A percentile compares a stretch with the other conserved stretches of the same genome.
These are phyloP conservation scores for Branchinecta lindahli DNA, from an alignment of 1,140 invertebrate genomes.

Conservation along the genomic window DNA sequence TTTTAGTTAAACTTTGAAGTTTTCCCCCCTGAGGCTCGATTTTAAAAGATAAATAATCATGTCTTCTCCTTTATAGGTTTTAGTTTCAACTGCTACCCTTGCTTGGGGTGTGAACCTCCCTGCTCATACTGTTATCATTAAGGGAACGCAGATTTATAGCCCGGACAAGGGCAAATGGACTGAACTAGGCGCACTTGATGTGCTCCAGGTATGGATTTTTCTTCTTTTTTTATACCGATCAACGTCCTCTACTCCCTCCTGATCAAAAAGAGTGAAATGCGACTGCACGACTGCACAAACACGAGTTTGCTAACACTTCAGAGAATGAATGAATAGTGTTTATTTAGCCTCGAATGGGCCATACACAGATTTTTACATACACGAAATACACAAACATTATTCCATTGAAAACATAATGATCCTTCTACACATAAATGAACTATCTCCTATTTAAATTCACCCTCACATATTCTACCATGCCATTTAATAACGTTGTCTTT, in stretches of 20 bases:
- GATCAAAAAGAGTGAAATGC: no score
- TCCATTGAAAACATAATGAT: no score
- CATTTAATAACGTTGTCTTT: no score
- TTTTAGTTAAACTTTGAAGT: background rate
- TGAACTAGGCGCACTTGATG: conserved; percentile 89
- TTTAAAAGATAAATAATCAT: no score
- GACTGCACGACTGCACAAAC: no score
- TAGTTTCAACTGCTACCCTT: conserved; percentile 94
- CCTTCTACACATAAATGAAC: no score
- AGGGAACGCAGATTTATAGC: conserved; percentile 97
- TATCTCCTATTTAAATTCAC: no score
- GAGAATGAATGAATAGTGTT: no score
- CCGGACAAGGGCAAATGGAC: conserved; percentile 97
- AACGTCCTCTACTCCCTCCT: background rate
- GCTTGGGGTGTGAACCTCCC: conserved; percentile 99
- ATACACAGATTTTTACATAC: no score
- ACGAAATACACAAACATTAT: no score
- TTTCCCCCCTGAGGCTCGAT: background rate
- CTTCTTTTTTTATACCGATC: background rate
- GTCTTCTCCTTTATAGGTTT: conserved; percentile 39
- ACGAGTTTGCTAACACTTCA: background rate
- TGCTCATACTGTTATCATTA: conserved; percentile 98
- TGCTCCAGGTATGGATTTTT: conserved; percentile 51
- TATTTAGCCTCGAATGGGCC: no score
- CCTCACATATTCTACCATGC: no score